Conservation (phyloP, 2,888 invertebrate genomes). For the Campaea margaritaria region DNA sequence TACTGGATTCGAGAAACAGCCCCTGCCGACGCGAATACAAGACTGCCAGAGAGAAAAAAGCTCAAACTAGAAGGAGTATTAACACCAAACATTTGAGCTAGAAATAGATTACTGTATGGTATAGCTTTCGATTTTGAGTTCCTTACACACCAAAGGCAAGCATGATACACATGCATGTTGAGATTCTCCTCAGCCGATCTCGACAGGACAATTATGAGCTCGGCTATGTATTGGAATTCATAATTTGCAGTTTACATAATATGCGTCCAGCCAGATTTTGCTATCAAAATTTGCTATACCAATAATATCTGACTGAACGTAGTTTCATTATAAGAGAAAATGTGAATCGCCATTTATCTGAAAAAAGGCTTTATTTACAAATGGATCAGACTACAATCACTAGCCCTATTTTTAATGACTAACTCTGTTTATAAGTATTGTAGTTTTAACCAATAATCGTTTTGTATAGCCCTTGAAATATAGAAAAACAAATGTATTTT, state of each 20-base stretch:
- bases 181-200: not conserved
- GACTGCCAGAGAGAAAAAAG: slow-evolving; percentile 89
- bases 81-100: slow-evolving; percentile 28
- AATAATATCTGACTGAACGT: not conserved
- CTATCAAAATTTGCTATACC: not conserved
- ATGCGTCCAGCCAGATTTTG: not conserved
- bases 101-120: slow-evolving; percentile 40
- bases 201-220: too few relatives aligned
- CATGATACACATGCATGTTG: not conserved
- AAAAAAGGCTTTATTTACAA: too few relatives aligned
- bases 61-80: slow-evolving; percentile 86
- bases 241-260: not conserved
- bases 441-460: too few relatives aligned
- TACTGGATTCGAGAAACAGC: slow-evolving; percentile 92
- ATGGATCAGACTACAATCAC: too few relatives aligned
- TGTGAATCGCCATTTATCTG: too few relatives aligned
- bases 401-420: too few relatives aligned
- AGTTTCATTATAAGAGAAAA: too few relatives aligned
- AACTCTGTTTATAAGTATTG: too few relatives aligned
- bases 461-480: too few relatives aligned
- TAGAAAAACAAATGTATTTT: too few relatives aligned
- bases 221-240: not conserved
- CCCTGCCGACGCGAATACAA: slow-evolving; percentile 93
- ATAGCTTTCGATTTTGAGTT: slow-evolving; percentile 9
- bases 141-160: slow-evolving; percentile 8